Conservation (phyloP, 2,113 vertebrate genomes). For the Anguilla japonica region DNA sequence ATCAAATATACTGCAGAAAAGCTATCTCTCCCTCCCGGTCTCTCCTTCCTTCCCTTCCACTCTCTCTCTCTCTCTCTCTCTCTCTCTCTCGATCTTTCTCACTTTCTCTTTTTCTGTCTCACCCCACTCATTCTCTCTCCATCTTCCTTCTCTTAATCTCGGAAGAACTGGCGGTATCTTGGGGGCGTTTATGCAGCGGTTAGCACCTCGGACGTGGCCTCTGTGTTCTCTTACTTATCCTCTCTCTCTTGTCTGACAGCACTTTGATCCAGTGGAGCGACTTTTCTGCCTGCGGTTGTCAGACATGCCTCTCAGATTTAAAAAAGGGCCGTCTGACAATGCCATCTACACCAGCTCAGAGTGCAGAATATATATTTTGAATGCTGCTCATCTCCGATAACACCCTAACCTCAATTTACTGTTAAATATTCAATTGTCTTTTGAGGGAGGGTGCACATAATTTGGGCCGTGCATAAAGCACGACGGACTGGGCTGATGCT, state of each 20-base stretch:
- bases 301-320: slow-evolving; percentile 1
- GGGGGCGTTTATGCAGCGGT: neutral
- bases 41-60: neutral
- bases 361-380: neutral
- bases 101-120: neutral
- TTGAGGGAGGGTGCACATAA: neutral
- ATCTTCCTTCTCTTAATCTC: neutral
- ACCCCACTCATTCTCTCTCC: neutral
- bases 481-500: neutral
- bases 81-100: neutral
- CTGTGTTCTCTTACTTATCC: neutral
- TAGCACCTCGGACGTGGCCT: neutral
- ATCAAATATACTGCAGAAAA: neutral
- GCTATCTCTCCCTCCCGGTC: neutral
- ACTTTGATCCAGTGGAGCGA: neutral
- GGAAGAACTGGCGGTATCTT: neutral
- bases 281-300: neutral
- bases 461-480: neutral
- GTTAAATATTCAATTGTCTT: neutral
- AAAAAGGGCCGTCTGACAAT: neutral
- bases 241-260: neutral
- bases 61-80: neutral
- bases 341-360: neutral
- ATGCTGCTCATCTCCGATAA: neutral
- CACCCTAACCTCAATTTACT: neutral